These are phyloP conservation scores for Panthera uncia DNA, from an alignment of 2,113 vertebrate species.

Conservation along the genomic window DNA sequence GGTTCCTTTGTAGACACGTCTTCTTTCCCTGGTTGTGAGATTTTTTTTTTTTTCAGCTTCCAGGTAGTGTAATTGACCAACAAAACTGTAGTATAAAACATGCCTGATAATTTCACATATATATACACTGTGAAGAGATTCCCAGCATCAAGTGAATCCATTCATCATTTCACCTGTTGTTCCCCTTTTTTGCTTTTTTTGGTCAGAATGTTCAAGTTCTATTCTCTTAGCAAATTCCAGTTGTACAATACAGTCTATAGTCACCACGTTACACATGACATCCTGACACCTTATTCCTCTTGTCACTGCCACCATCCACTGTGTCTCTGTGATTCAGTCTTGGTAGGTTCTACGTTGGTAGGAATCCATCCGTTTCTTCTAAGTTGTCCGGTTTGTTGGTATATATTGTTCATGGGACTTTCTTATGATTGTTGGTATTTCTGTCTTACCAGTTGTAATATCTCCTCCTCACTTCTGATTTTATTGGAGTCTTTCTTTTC, in stretches of 20 bases:
- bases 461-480: neutral
- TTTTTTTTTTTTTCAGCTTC: neutral
- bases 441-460: neutral
- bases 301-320: neutral
- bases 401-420: neutral
- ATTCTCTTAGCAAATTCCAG: neutral
- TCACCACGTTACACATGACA: neutral
- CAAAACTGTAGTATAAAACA: neutral
- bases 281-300: neutral
- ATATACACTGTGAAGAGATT: neutral
- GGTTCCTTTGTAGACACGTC: neutral
- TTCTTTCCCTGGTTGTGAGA: neutral
- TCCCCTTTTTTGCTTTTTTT: neutral
- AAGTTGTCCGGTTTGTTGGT: neutral
- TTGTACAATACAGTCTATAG: neutral
- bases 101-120: neutral
- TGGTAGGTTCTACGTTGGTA: neutral
- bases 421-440: neutral
- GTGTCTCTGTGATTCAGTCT: neutral
- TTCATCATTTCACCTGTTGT: neutral
- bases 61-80: neutral
- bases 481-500: neutral
- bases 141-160: neutral
- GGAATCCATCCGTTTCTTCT: neutral
- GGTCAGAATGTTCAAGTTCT: neutral